A percentile compares a stretch with the other conserved stretches of the same genome.
These are phyloP conservation scores for Lasioglossum malachurum DNA, from an alignment of 2,888 invertebrate genomes.

Conservation along the genomic window DNA sequence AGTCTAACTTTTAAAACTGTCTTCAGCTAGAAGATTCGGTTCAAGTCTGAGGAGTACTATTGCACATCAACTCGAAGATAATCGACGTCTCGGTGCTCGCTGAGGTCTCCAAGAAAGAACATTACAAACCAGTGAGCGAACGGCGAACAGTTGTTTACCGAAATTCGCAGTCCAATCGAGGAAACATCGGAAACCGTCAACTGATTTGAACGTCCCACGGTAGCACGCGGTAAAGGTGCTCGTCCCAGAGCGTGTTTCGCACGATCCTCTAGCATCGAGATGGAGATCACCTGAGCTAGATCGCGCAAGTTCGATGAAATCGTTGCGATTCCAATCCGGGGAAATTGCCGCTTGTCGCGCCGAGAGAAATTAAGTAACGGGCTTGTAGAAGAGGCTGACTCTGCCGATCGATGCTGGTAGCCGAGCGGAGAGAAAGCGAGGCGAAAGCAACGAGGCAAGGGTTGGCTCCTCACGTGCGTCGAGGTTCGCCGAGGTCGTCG, in stretches of 20 bases:
- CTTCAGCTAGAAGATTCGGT: too few relatives aligned
- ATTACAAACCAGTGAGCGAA: too few relatives aligned
- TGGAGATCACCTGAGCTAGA: conserved; percentile 36
- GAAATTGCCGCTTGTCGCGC: conserved; percentile 47
- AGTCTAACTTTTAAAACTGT: too few relatives aligned
- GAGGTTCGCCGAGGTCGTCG: conserved; percentile 55
- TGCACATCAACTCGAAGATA: too few relatives aligned
- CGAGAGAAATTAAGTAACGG: conserved; percentile 74
- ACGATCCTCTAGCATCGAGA: background rate
- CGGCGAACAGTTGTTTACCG: too few relatives aligned
- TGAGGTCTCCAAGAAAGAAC: too few relatives aligned
- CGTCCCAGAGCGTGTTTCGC: background rate
- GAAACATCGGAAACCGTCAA: too few relatives aligned
- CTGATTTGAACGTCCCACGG: background rate
- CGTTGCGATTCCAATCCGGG: conserved; percentile 30
- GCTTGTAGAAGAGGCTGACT: conserved; percentile 50
- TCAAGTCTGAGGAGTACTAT: too few relatives aligned
- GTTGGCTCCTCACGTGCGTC: conserved; percentile 39
- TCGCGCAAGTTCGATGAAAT: background rate
- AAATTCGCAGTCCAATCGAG: background rate
- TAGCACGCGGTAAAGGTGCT: background rate
- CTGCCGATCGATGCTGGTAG: conserved; percentile 78
- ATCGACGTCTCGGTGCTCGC: too few relatives aligned
- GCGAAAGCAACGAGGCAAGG: conserved; percentile 10
- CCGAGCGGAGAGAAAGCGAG: conserved; percentile 49